A percentile compares a stretch with the other conserved stretches of the same genome.
Evolutionary conservation across 2,113 vertebrate genomes (phyloP).

Genomic region (Malurus alboscapulatus): DNA sequence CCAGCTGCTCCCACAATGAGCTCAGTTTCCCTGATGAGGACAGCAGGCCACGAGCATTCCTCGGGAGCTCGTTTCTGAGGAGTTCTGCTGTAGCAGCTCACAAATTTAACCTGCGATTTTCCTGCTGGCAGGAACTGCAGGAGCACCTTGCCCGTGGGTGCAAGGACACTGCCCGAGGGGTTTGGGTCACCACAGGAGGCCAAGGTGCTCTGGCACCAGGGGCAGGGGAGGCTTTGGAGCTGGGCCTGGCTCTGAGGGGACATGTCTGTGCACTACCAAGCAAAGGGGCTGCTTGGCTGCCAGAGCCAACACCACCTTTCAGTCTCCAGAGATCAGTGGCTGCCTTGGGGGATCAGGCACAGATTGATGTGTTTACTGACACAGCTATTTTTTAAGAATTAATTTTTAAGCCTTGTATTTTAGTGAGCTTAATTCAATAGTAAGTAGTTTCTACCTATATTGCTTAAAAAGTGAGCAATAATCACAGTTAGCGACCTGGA

Average conservation of each 20-base stretch:
- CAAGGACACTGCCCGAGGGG: accelerated
- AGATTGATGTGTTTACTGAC: not conserved
- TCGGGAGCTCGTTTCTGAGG: not conserved
- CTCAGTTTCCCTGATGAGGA: slow-evolving; percentile 34
- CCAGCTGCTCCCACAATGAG: slow-evolving; percentile 27
- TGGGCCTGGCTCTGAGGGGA: not conserved
- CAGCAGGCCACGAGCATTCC: not conserved
- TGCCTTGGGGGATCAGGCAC: not conserved
- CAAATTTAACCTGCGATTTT: not conserved
- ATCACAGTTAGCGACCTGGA: not conserved
- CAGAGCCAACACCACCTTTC: not conserved
- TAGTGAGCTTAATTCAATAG: not conserved
- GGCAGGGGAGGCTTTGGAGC: not conserved
- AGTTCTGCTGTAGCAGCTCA: not conserved
- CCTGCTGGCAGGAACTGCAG: not conserved
- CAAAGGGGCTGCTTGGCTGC: not conserved
- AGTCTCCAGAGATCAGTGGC: not conserved
- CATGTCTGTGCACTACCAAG: accelerated
- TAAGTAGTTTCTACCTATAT: not conserved
- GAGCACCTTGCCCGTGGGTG: accelerated
- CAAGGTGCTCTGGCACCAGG: not conserved
- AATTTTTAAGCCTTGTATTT: not conserved
- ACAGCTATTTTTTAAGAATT: not conserved
- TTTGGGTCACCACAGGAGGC: not conserved
- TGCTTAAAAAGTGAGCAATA: not conserved